These are phyloP conservation scores for Porites rus DNA, from an alignment of 92 coral and sea anemone genomes.

Conservation along the genomic window DNA sequence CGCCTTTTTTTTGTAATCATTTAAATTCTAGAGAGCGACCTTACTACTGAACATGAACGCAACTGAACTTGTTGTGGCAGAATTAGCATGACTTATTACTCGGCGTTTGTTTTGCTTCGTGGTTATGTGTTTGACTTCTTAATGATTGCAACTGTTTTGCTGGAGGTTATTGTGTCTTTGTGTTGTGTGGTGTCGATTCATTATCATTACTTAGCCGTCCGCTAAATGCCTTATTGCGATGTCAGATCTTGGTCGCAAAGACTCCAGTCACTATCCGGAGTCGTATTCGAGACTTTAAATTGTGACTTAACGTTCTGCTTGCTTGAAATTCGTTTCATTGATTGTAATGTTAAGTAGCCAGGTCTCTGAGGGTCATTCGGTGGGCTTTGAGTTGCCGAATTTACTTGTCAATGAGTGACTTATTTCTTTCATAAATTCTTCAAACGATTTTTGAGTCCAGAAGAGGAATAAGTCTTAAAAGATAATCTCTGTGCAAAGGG, in stretches of 20 bases:
- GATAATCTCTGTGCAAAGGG: background rate
- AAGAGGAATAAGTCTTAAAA: background rate
- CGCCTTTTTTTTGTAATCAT: background rate
- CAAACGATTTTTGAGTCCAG: background rate
- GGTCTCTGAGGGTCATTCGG: slow-evolving; percentile 1
- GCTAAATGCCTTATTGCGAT: background rate
- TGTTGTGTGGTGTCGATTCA: background rate
- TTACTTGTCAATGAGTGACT: background rate
- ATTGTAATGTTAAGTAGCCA: slow-evolving; percentile 44
- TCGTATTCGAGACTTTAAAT: background rate
- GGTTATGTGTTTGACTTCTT: slow-evolving; percentile 12
- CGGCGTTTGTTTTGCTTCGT: background rate
- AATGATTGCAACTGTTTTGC: background rate
- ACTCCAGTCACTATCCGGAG: slow-evolving; percentile 5
- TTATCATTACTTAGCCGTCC: slow-evolving; percentile 2
- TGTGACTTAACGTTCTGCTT: background rate
- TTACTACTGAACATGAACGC: background rate
- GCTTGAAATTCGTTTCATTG: slow-evolving; percentile 4
- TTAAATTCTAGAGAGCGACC: background rate
- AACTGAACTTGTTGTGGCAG: background rate
- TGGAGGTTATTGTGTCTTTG: background rate
- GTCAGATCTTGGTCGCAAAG: slow-evolving; percentile 11
- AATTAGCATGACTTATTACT: background rate
- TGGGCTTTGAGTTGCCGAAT: slow-evolving; percentile 12
- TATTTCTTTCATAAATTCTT: background rate